Evolutionary conservation across 2,888 invertebrate species (phyloP), one percentile per base, ranked within the genome.

Genomic region (Pseudanteris insignis): DNA sequence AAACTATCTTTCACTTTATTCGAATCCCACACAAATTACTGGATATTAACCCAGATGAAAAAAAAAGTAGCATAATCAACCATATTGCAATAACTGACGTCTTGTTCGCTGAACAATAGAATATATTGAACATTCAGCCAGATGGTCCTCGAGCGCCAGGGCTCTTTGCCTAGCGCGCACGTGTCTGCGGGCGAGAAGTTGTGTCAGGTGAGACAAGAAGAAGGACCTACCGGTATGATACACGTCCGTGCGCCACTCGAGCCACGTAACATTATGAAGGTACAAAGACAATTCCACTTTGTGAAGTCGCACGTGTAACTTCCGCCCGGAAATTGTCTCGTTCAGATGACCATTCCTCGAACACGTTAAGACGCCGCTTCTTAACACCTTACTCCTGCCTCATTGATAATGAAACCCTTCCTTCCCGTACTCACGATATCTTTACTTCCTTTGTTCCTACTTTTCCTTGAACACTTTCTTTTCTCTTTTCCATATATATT

Each of bases 181-280:
- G 61, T 53, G 57, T 57, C 62, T 51, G 32, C 53, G 47, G 57
- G 51, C 53, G n/a, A n/a, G n/a, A n/a, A 53, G 57, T 51, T 53
- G 38, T 46, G 62, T 51, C 62, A 63, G 62, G 57, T 63, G 62
- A 58, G 48, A 26, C 41, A 29, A 51, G 62, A 48, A 32, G 29
- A 50, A 50, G 26, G 57, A 55, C 54, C 50, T 44, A 47, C 57
- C 59, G 53, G 59, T 46, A 59, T 59, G 59, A 53, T 47, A 41
- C 59, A 47, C 37, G 46, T 46, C 51, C 51, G 46, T 29, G 36
- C 13, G 36, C 44, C 44, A 38, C 55, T 57, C 26, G 13, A 26
- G 58, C 58, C 58, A 63, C 63, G 63, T 53, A 57, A 58, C 58
- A 58, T 53, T 44, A 48, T 48, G 43, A 57, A 55, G 62, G 51